Evolutionary conservation across 1,140 invertebrate genomes (phyloP), one percentile per base, ranked within the genome.

Genomic region (Diorhabda carinulata): DNA sequence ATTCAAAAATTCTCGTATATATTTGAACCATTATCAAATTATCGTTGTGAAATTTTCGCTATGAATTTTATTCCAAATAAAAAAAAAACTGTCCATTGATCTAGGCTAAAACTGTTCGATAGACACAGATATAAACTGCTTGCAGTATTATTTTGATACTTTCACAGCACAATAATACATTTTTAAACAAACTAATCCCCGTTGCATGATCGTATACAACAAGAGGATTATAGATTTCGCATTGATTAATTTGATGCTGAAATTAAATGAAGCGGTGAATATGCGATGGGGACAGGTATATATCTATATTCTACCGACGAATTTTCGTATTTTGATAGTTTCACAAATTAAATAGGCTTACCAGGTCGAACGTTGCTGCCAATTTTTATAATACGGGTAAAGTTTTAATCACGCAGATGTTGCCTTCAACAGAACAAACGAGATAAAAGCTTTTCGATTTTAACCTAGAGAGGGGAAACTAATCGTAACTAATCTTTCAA

Each of bases 261-360:
- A 62, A 62, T 62, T 62, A 62, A 62, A 43, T 62, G 61, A 62
- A 43, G 61, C 44, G 61, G 43, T 62, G 41, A 62, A 62, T 62
- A 62, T 44, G n/a, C 41, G 42, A 62, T 44, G 47, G 47, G 47
- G 6, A 8, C n/a, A 52, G 47, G 47, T 52, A 52, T 25, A 25
- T 25, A 25, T 5, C 47, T 52, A 52, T 52, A 52, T 25, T 25
- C 25, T 25, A 25, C 25, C 25, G 25, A 25, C 25, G 25, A 25
- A n/a, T 52, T 52, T 52, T 52, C 47, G 47, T 8, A 52, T 52
- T 52, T 52, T 52, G 47, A n/a, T 52, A 52, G 47, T n/a, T 8
- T 52, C 47, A 52, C 47, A 52, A 52, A 52, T 52, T 52, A 52
- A 52, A 52, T 52, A 52, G n/a, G 47, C 47, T 52, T 52, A 52